A percentile compares a stretch with the other conserved stretches of the same genome.
Evolutionary conservation across 2,888 invertebrate genomes (phyloP).

Genomic region (Dynastes tityus): DNA sequence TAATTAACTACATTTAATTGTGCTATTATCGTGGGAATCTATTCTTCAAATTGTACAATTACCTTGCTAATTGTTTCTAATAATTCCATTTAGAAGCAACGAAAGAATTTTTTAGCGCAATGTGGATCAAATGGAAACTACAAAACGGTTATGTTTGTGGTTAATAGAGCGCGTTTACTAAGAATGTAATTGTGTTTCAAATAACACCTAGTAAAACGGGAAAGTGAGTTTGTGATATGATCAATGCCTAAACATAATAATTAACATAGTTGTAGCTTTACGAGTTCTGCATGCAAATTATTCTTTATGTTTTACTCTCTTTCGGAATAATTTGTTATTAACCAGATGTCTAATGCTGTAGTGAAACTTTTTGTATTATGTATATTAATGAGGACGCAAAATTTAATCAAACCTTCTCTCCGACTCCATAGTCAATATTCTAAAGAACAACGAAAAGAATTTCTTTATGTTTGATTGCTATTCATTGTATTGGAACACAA

Average conservation of each 20-base stretch:
- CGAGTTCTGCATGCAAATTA: not conserved
- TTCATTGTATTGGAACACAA: not conserved
- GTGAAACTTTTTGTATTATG: not conserved
- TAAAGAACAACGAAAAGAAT: not conserved
- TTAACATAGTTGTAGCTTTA: slow-evolving; percentile 2
- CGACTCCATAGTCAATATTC: too few relatives aligned
- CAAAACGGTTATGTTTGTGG: not conserved
- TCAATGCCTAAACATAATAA: not conserved
- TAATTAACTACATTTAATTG: slow-evolving; percentile 4
- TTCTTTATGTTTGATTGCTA: not conserved
- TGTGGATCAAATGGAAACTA: slow-evolving; percentile 7
- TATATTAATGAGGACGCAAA: too few relatives aligned
- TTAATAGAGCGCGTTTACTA: slow-evolving; percentile 21
- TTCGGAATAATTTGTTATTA: slow-evolving; percentile 4
- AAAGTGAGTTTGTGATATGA: slow-evolving; percentile 17
- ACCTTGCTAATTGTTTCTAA: not conserved
- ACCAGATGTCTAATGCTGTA: not conserved
- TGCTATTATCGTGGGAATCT: not conserved
- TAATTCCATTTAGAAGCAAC: not conserved
- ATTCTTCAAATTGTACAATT: not conserved
- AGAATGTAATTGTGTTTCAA: slow-evolving; percentile 7
- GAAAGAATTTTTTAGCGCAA: not conserved
- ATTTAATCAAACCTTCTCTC: too few relatives aligned
- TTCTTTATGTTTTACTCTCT: not conserved
- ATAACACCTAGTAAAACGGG: slow-evolving; percentile 11